Percentiles rank a stretch among this genome's conserved stretches.
Conservation (phyloP, 1,140 invertebrate species). For the Lepidurus couesii region DNA sequence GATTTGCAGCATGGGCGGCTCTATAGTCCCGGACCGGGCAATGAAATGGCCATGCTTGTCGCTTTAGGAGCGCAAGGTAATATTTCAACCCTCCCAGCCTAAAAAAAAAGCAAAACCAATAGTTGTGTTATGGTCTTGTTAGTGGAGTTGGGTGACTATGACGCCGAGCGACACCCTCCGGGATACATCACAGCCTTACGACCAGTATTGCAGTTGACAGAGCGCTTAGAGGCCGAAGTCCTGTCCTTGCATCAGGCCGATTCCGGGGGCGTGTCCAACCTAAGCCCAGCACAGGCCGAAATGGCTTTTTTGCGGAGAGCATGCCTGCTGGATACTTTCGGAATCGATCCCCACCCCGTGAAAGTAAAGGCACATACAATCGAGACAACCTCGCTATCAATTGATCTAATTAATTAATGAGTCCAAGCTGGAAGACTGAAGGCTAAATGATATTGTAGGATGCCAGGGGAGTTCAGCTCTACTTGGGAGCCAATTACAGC, state of each 20-base stretch:
- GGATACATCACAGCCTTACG: slow-evolving; percentile 89
- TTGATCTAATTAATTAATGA: slow-evolving; percentile 28
- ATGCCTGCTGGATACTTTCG: slow-evolving; percentile 87
- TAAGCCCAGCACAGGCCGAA: slow-evolving; percentile 69
- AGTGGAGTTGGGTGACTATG: slow-evolving; percentile 93
- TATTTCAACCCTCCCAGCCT: background rate
- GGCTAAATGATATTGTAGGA: slow-evolving; percentile 56
- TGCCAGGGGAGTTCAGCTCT: slow-evolving; percentile 79
- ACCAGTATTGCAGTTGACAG: slow-evolving; percentile 83
- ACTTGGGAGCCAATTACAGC: slow-evolving; percentile 89
- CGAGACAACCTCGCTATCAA: slow-evolving; percentile 14
- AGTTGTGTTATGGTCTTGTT: slow-evolving; percentile 32
- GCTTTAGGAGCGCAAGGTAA: slow-evolving; percentile 91
- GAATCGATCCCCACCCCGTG: slow-evolving; percentile 95
- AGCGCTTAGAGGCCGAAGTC: slow-evolving; percentile 78
- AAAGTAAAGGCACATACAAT: slow-evolving; percentile 59
- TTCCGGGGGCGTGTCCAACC: slow-evolving; percentile 55
- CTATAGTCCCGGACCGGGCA: slow-evolving; percentile 68
- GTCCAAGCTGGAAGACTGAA: background rate
- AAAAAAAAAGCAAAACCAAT: background rate
- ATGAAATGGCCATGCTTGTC: slow-evolving; percentile 81
- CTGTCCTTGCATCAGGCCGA: slow-evolving; percentile 76
- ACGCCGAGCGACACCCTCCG: slow-evolving; percentile 76
- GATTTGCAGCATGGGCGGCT: slow-evolving; percentile 90
- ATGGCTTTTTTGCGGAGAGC: slow-evolving; percentile 79